Conservation (phyloP, 1,140 invertebrate genomes). For the Pseudomyrmex flavicornis region DNA sequence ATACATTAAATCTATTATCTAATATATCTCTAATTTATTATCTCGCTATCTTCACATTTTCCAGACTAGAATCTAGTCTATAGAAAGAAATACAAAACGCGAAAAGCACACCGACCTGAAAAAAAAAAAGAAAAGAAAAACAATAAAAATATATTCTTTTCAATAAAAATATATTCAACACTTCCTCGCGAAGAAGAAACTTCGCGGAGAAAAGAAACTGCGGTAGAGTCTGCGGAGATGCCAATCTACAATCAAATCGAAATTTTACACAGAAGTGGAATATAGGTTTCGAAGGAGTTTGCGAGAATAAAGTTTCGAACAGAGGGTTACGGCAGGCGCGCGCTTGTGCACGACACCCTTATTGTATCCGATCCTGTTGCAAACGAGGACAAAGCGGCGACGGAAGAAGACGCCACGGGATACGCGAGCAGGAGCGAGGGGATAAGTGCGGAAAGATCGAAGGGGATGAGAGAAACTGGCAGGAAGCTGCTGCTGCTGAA, state of each 20-base stretch:
- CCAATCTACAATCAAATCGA: constrained; percentile 1
- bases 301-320: no score
- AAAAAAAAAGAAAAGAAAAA: not conserved
- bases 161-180: not conserved
- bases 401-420: constrained; percentile 43
- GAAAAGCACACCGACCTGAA: not conserved
- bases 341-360: constrained; percentile 7
- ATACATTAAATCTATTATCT: no score
- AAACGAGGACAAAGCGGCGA: constrained; percentile 60
- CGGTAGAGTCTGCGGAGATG: not conserved
- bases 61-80: no score
- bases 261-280: not conserved
- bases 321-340: not conserved
- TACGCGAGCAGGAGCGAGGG: constrained; percentile 29
- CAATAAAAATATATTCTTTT: not conserved
- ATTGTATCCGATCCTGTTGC: constrained; percentile 51
- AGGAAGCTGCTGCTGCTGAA: constrained; percentile 45
- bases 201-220: not conserved
- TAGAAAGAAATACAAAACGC: no score
- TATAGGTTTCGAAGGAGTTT: not conserved
- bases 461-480: constrained; percentile 55
- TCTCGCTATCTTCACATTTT: no score
- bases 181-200: not conserved
- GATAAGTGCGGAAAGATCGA: constrained; percentile 43
- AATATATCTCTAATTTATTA: no score